Base-by-base conservation (phyloP, 2,888 invertebrate species). In the Cantharis lateralis region DNA sequence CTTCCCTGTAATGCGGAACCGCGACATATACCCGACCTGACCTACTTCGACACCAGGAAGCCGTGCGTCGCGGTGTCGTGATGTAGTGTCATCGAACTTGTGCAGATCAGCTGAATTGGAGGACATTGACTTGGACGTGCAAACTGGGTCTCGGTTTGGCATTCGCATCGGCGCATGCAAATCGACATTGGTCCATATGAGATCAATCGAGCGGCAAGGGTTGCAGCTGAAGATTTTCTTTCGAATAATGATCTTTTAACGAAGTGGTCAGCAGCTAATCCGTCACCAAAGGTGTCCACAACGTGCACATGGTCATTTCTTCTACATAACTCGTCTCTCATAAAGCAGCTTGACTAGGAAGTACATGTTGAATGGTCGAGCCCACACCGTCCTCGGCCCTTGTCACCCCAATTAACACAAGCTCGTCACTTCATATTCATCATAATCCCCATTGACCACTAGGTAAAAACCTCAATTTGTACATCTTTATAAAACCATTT, bases 381-480 rank as follows among this genome's bases (percentile, higher is more conserved):
- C 68, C 76, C 81, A 78, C 81, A 82, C 82, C 82, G 81, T 82
- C 80, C 80, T 77, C 78, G 70, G 80, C 82, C 86, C 85, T 85
- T 84, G 86, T 87, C 87, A 87, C 81, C 84, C 85, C 87, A 87
- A 87, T 87, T 87, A 87, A 86, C 86, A 84, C 85, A 84, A 84
- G 85, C 85, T 85, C 85, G 84, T 85, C 84, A 84, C 81, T 84
- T 82, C 83, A 82, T 82, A 83, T 84, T 84, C 83, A 81, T 83
- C 82, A 80, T 84, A 84, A 84, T 84, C 84, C 83, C 83, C 76
- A 83, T 84, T 84, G 84, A 84, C 82, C 81, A 70, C 76, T 76
- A 75, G 77, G 81, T 76, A 78, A 74, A 76, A 75, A 79, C 78
- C 79, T 75, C 82, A 81, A 84, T 85, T 84, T 84, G 84, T 81